Evolutionary conservation across 2,113 vertebrate species (phyloP).

Genomic region (Cephalopholis sonnerati): DNA sequence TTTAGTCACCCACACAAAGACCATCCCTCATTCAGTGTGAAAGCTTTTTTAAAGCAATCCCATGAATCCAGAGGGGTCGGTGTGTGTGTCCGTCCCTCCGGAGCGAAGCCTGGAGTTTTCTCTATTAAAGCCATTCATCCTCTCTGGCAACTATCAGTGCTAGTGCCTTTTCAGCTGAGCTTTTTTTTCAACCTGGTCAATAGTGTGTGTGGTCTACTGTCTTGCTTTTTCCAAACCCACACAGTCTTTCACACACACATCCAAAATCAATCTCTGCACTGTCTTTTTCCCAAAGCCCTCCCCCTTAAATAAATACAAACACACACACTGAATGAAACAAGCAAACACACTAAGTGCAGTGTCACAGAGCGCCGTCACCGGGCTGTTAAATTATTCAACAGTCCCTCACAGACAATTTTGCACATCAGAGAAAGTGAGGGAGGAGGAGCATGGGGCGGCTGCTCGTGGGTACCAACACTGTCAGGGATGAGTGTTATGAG

Average conservation of each 20-base stretch:
- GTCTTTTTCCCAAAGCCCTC: constrained; percentile 18
- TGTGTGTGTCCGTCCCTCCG: constrained; percentile 23
- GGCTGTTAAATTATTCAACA: constrained; percentile 65
- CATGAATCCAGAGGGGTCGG: constrained; percentile 55
- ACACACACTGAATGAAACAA: constrained; percentile 29
- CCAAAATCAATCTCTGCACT: constrained; percentile 27
- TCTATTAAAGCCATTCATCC: constrained; percentile 76
- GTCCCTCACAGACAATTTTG: constrained; percentile 62
- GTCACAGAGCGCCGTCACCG: constrained; percentile 47
- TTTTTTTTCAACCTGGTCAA: constrained; percentile 40
- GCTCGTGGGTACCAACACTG: constrained; percentile 5
- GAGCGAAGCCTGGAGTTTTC: constrained; percentile 64
- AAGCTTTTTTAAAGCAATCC: constrained; percentile 59
- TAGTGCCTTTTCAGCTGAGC: constrained; percentile 51
- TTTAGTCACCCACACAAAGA: constrained; percentile 40
- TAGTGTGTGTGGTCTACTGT: constrained; percentile 58
- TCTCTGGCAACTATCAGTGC: constrained; percentile 59
- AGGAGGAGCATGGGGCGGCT: constrained; percentile 20
- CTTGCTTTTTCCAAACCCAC: constrained; percentile 43
- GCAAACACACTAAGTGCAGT: constrained; percentile 46
- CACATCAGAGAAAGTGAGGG: constrained; percentile 61
- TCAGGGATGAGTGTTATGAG: constrained; percentile 3
- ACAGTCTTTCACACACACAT: constrained; percentile 33
- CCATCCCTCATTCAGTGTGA: constrained; percentile 49
- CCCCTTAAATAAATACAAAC: constrained; percentile 16